Base-by-base conservation (phyloP, 2,797 vertebrate species). In the Eremophila alpestris region DNA sequence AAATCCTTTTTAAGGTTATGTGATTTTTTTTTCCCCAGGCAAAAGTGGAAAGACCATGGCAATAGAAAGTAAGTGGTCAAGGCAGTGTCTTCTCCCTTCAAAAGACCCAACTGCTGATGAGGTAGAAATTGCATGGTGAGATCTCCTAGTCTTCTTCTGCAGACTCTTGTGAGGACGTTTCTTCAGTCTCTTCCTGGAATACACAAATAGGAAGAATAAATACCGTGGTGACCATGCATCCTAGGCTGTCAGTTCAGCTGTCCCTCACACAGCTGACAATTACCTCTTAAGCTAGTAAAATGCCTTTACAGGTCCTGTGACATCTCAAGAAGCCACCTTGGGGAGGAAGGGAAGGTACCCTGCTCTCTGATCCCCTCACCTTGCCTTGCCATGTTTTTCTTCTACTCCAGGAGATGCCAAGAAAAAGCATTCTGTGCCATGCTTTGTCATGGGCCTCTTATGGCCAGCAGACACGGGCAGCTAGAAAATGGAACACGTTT, bases 81-180 rank as follows among this genome's bases (percentile, higher is more conserved):
- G 98, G 98, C 98, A 98, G 98, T 94, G 97, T 99, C 98, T 98
- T 99, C 98, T 99, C 98, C 98, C 98, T 98, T 98, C 97, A 96
- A 98, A 98, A 99, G 98, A 99, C 98, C 98, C 98, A 98, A 98
- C 98, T 98, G 98, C 98, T 98, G 98, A 98, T 99, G 99, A 99
- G 99, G 99, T 99, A 99, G 99, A 99, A 98, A 98, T 98, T 91
- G 97, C 97, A 97, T 93, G 97, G 89, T 94, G 98, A 94, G 85
- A 97, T 97, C 94, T 97, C 97, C 98, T 98, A 99, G 95, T 98
- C 98, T 94, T 99, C 98, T 97, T 99, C 99, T 90, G 98, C 98
- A 81, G 98, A 98, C 96, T 98, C 98, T 94, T 98, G 98, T 93
- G 98, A 98, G 93, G 98, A 98, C 27, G 98, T 98, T 97, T 99